phyloP scores from a whole-genome alignment of 2,888 invertebrate species.

The Nemotelus pantherinus region DNA sequence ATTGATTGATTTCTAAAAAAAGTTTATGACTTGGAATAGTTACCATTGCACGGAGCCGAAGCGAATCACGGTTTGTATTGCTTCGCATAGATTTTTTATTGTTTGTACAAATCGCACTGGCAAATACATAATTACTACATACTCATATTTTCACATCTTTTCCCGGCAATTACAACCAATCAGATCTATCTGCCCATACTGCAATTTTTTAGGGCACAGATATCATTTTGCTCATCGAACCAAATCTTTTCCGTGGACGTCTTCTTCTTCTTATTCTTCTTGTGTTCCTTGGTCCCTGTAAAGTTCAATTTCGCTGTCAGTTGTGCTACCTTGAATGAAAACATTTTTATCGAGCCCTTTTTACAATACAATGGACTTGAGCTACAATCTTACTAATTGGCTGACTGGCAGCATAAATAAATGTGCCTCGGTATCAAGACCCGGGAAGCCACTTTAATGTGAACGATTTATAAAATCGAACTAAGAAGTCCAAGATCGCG shows the following conservation, averaged over 20 bases:
- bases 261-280: conserved; percentile 8
- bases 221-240: conserved; percentile 15
- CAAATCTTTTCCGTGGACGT: conserved; percentile 33
- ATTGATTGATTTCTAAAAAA: too few species aligned
- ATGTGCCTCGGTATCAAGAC: conserved; percentile 55
- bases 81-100: too few species aligned
- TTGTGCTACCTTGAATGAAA: conserved; percentile 21
- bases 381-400: conserved; percentile 65
- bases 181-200: neutral
- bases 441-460: conserved; percentile 41
- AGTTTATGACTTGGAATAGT: too few species aligned
- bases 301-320: conserved; percentile 16
- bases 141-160: too few species aligned
- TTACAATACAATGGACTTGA: conserved; percentile 39
- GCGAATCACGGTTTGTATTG: too few species aligned
- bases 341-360: conserved; percentile 41
- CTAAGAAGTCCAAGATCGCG: conserved; percentile 22
- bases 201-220: neutral
- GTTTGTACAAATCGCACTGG: too few species aligned
- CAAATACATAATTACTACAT: too few species aligned
- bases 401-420: conserved; percentile 66
- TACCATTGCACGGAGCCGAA: too few species aligned
- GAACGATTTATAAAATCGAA: conserved; percentile 45
- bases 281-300: too few species aligned
- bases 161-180: neutral